Conservation (phyloP, 2,113 vertebrate species). For the Clinocottus analis region DNA sequence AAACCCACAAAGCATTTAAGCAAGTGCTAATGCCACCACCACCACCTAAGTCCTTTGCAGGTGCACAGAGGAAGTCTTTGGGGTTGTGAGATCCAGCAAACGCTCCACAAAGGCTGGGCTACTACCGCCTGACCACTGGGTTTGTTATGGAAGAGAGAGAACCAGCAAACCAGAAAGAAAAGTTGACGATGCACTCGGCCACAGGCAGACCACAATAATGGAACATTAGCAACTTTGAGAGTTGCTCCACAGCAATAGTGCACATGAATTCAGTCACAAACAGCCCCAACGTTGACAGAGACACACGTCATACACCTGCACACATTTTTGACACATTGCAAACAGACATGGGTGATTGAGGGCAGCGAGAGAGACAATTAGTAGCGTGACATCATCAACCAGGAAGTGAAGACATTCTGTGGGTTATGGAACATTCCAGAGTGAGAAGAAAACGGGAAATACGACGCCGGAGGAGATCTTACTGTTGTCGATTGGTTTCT, state of each 20-base stretch:
- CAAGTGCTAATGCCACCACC: conserved; percentile 42
- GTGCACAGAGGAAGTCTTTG: conserved; percentile 8
- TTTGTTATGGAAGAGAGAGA: conserved; percentile 59
- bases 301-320: conserved; percentile 64
- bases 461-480: conserved; percentile 73
- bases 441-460: conserved; percentile 32
- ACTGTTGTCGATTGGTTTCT: conserved; percentile 89
- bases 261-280: conserved; percentile 38
- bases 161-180: conserved; percentile 58
- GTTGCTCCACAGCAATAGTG: conserved; percentile 45
- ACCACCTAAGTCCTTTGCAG: conserved; percentile 11
- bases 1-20: conserved; percentile 3
- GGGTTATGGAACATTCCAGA: conserved; percentile 77
- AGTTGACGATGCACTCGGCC: conserved; percentile 73
- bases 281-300: conserved; percentile 35
- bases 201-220: conserved; percentile 61
- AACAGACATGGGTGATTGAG: conserved; percentile 63
- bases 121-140: background rate
- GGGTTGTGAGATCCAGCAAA: conserved; percentile 9
- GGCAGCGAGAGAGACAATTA: conserved; percentile 69
- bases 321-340: conserved; percentile 51
- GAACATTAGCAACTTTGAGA: conserved; percentile 52
- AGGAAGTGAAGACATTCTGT: conserved; percentile 70
- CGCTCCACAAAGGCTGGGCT: background rate
- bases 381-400: conserved; percentile 74